Base-by-base conservation (phyloP, 2,888 invertebrate genomes). In the Aspidiotus rigidus region DNA sequence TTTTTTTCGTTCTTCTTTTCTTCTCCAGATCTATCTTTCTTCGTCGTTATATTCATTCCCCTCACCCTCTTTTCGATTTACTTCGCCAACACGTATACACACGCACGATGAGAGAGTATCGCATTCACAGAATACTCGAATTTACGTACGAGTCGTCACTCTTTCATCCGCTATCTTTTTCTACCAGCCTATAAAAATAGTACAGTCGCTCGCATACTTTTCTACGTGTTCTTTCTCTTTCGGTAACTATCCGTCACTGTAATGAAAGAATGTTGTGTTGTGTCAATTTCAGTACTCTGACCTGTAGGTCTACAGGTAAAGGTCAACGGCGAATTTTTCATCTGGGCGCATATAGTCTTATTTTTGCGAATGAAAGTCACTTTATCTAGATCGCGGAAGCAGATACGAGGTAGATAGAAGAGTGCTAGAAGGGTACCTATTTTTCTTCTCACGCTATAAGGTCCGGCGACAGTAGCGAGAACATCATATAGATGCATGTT, bases 211-310 rank as follows among this genome's bases (percentile, higher is more conserved):
- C 17, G 28, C 28, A 13, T 59, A 17, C 5, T 59, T 59, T 28
- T 28, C 16, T 16, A 56, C 16, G 9, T 59, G 10, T 59, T 59
- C 59, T 39, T 39, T 57, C 17, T 41, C 56, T 59, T 67, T 67
- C 60, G 67, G 57, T 59, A 28, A 67, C 67, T 39, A 67, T 59
- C 44, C 67, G 60, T 67, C 67, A 67, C 49, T 28, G 67, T 49
- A 60, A 59, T 59, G 59, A 57, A 67, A 67, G 60, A 67, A 67
- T 67, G 67, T 60, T 67, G 67, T 59, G 67, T 59, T 42, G 67
- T 59, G 67, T 59, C 56, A 56, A 57, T 59, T 60, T 67, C 59
- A 49, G 15, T 42, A 6, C 39, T 42, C 49, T 60, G 67, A 67
- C 59, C 67, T 67, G 60, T 59, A 60, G 67, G 60, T 67, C 60